Percentiles rank a stretch among this genome's conserved stretches.
Evolutionary conservation across 2,797 vertebrate genomes (phyloP).

Genomic region (Pangasius larnaudii): DNA sequence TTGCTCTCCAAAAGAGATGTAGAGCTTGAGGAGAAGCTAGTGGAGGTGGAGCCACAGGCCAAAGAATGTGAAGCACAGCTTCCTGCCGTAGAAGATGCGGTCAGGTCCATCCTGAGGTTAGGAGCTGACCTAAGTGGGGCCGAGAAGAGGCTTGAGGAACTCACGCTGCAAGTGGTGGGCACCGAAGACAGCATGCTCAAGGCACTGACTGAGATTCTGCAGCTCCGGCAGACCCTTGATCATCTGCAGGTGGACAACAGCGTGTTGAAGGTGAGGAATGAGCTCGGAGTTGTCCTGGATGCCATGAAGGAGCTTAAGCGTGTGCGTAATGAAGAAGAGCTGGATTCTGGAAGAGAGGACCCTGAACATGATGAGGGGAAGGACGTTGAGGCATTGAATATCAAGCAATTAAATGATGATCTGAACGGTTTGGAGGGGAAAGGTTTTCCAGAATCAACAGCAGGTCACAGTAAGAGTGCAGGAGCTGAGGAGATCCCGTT

Average conservation of each 20-base stretch:
- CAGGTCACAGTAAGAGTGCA: not conserved
- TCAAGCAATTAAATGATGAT: constrained; percentile 11
- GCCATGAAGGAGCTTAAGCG: constrained; percentile 69
- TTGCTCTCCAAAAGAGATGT: constrained; percentile 69
- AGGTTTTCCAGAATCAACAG: not conserved
- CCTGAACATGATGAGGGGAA: constrained; percentile 44
- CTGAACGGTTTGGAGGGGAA: not conserved
- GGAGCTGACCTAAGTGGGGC: constrained; percentile 78
- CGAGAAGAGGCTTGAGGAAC: constrained; percentile 82
- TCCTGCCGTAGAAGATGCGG: constrained; percentile 83
- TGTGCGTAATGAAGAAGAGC: constrained; percentile 58
- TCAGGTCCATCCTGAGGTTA: constrained; percentile 85
- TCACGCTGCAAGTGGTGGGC: constrained; percentile 81
- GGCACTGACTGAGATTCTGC: constrained; percentile 77
- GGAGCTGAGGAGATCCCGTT: not conserved
- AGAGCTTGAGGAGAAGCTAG: constrained; percentile 76
- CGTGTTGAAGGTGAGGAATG: constrained; percentile 76
- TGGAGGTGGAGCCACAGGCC: constrained; percentile 77
- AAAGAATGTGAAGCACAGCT: constrained; percentile 82
- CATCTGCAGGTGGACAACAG: constrained; percentile 76
- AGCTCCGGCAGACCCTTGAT: constrained; percentile 80
- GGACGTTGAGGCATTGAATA: not conserved
- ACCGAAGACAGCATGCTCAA: constrained; percentile 87
- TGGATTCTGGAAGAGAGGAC: constrained; percentile 41
- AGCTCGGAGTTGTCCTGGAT: constrained; percentile 74